A percentile compares a stretch with the other conserved stretches of the same genome.
These are phyloP conservation scores for Stomatorhinus walkeri DNA, from an alignment of 2,797 vertebrate genomes.

Conservation along the genomic window DNA sequence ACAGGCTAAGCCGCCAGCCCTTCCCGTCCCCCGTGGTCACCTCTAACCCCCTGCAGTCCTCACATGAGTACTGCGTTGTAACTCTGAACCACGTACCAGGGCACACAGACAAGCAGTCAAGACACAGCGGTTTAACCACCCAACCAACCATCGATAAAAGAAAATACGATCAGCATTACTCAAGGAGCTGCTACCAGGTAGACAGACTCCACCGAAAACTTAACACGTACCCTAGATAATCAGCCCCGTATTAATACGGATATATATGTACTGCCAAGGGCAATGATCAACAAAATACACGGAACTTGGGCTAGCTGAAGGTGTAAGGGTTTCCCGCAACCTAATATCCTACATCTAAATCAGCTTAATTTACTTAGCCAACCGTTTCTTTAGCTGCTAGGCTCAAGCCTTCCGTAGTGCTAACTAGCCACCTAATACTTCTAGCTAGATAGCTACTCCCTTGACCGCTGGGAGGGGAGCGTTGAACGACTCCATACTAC, in stretches of 20 bases:
- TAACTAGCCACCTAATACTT: constrained; percentile 3
- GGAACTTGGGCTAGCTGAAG: neutral
- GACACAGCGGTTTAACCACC: neutral
- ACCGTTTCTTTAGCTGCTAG: neutral
- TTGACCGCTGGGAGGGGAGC: neutral
- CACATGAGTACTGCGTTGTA: neutral
- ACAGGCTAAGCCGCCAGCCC: neutral
- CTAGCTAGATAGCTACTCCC: constrained; percentile 10
- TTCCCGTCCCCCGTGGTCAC: neutral
- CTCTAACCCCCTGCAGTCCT: neutral
- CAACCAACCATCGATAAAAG: neutral
- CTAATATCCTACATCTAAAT: neutral
- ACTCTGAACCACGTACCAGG: neutral
- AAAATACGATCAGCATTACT: neutral
- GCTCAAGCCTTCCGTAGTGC: neutral
- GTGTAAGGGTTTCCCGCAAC: neutral
- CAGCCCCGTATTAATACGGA: neutral
- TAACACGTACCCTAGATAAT: neutral
- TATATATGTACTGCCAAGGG: neutral
- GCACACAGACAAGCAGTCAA: neutral
- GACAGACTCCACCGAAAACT: neutral
- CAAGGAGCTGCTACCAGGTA: neutral
- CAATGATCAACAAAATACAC: neutral
- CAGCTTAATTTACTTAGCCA: neutral
- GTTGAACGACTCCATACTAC: neutral